phyloP scores from a whole-genome alignment of 2,113 vertebrate species.

The Paedocypris sp. region DNA sequence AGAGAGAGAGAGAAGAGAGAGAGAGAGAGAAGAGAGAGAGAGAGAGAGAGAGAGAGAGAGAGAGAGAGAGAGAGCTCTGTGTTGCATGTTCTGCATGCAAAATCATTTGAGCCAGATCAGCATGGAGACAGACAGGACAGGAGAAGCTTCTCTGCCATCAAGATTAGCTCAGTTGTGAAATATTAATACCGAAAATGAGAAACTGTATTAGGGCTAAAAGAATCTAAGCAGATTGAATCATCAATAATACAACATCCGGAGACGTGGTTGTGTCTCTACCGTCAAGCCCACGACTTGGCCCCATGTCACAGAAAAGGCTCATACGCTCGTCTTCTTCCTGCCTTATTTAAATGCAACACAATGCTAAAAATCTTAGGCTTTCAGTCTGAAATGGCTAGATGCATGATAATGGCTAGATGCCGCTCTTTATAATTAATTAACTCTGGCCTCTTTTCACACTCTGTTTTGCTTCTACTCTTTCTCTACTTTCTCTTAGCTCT shows the following conservation, averaged over 20 bases:
- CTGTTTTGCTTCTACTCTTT: not conserved
- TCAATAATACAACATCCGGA: conserved; percentile 8
- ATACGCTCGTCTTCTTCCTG: not conserved
- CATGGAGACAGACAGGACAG: not conserved
- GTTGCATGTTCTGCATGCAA: not conserved
- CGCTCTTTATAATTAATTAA: too few relatives aligned
- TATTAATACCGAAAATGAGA: conserved; percentile 23
- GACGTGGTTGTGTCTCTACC: not conserved
- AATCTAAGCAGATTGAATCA: conserved; percentile 23
- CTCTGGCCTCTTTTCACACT: too few relatives aligned
- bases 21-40: conserved; percentile 26
- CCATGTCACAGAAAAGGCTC: not conserved
- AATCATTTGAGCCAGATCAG: not conserved
- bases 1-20: not conserved
- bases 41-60: conserved; percentile 7
- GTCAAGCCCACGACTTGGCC: not conserved
- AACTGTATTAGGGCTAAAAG: conserved; percentile 26
- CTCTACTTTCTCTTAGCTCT: not conserved
- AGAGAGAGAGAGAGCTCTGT: conserved; percentile 17
- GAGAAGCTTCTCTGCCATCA: conserved; percentile 4
- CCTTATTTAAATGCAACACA: not conserved
- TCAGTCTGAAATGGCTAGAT: not conserved
- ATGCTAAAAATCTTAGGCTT: not conserved
- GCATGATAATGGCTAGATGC: not conserved
- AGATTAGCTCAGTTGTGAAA: conserved; percentile 14